phyloP scores from a whole-genome alignment of 2,113 vertebrate genomes.

The Taxidea taxus region DNA sequence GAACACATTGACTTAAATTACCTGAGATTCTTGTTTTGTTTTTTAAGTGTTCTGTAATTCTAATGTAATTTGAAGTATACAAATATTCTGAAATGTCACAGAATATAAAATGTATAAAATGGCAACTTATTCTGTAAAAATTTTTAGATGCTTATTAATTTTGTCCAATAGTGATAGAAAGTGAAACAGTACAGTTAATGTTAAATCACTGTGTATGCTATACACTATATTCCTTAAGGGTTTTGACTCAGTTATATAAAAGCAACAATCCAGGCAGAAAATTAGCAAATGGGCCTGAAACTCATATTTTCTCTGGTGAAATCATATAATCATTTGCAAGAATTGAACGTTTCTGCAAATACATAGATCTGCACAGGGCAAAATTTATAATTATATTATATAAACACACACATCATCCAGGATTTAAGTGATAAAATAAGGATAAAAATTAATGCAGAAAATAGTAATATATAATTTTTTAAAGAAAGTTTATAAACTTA shows the following conservation, averaged over 20 bases:
- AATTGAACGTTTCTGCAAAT: not conserved
- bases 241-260: not conserved
- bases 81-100: not conserved
- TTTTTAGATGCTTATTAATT: not conserved
- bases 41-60: not conserved
- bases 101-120: not conserved
- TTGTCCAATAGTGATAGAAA: not conserved
- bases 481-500: not conserved
- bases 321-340: not conserved
- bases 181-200: not conserved
- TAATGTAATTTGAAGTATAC: not conserved
- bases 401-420: not conserved
- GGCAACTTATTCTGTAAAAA: not conserved
- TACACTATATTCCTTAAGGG: not conserved
- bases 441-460: not conserved
- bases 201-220: not conserved
- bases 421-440: not conserved
- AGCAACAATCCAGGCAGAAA: not conserved
- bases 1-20: not conserved
- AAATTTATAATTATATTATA: not conserved
- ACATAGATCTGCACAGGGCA: not conserved
- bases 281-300: constrained; percentile 15
- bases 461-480: not conserved
- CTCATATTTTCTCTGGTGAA: constrained; percentile 2
- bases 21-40: not conserved